Evolutionary conservation across 2,113 vertebrate genomes (phyloP), one percentile per base, ranked within the genome.

Genomic region (Laticauda colubrina): DNA sequence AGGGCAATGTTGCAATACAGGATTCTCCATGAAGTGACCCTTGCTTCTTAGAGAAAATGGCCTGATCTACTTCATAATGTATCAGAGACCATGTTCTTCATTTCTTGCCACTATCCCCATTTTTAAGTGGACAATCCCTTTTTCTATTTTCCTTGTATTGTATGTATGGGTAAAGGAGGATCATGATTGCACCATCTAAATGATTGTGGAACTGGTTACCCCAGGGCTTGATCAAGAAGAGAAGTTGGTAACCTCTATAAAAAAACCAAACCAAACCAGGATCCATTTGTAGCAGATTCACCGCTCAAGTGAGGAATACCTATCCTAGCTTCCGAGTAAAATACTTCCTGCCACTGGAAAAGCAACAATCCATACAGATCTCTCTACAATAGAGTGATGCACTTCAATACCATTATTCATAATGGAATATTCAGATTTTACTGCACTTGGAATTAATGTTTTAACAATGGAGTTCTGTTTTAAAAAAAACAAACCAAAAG

Each of bases 381-480:
- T 94, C 43, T 95, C 89, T 90, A 88, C 93, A 94, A 48, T 94
- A 95, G 89, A 95, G 91, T 94, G 91, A 90, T 91, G 92, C 92
- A 91, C 55, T 93, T 59, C 24, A 20, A 75, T 87, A 12, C 34
- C 55, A 57, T 64, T 87, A 51, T 90, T 75, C 45, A 81, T 89
- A 64, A 56, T 12, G 86, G 29, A 69, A 24, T 53, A 90, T 48
- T 95, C 93, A 95, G 93, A 93, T 96, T 87, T 90, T 29, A 89
- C 94, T 95, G 93, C 87, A 15, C 88, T 92, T 95, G 87, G 90
- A 89, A 89, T 93, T 90, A 61, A 53, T 95, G 94, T 96, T 93
- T 88, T 69, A 94, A 94, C 69, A 90, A 87, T 94, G 94, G 93
- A 94, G 90, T 95, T 96, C 95, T 92, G 88, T 95, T 69, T 69